These are phyloP conservation scores for Panagrolaimus sp. DNA, from an alignment of 1,140 invertebrate genomes.

Conservation along the genomic window DNA sequence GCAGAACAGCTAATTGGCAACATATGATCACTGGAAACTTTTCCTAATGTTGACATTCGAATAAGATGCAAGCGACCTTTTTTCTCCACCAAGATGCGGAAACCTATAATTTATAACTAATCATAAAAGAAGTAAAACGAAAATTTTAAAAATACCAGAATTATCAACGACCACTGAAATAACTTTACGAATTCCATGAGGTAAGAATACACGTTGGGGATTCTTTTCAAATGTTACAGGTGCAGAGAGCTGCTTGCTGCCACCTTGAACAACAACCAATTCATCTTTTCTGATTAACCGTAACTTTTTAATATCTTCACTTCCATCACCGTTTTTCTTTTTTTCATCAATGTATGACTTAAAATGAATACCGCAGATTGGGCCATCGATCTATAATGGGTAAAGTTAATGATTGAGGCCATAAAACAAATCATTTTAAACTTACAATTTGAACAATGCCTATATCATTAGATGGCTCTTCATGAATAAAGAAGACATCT, in stretches of 20 bases:
- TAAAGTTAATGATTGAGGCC: not conserved
- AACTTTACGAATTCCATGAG: constrained; percentile 31
- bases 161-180: constrained; percentile 42
- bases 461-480: constrained; percentile 62
- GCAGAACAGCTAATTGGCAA: constrained; percentile 76
- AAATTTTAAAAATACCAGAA: too few species aligned
- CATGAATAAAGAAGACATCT: constrained; percentile 94
- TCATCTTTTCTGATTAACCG: constrained; percentile 81
- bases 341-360: constrained; percentile 54
- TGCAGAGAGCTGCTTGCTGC: not conserved
- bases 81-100: constrained; percentile 77
- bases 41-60: constrained; percentile 75
- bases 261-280: constrained; percentile 64
- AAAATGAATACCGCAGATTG: constrained; percentile 86
- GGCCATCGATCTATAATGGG: constrained; percentile 83
- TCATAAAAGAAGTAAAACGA: too few species aligned
- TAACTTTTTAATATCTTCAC: constrained; percentile 68
- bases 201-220: constrained; percentile 16
- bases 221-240: not conserved
- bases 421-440: constrained; percentile 23
- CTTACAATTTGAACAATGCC: constrained; percentile 77
- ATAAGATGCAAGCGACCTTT: constrained; percentile 72
- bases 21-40: constrained; percentile 78
- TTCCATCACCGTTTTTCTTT: constrained; percentile 27
- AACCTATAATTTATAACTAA: too few species aligned